Evolutionary conservation across 2,888 invertebrate species (phyloP), one percentile per base, ranked within the genome.

Genomic region (Muscina levida): DNA sequence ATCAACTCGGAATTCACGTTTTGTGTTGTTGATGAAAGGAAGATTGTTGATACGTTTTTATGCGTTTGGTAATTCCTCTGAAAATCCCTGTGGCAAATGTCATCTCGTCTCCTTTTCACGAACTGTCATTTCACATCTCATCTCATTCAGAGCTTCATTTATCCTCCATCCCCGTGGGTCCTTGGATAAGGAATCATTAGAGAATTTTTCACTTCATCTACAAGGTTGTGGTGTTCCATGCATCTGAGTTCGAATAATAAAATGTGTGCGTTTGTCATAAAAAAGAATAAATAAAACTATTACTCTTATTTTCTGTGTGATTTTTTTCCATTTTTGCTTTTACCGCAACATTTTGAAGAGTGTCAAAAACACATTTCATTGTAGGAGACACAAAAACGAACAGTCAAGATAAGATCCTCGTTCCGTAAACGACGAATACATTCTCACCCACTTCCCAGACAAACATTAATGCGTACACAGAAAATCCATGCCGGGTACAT

Each of bases 71-170:
- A 31, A 72, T 65, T 68, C 24, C 22, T n/a, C n/a, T 39, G 39
- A 46, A 68, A 79, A 44, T 79, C 75, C 79, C 79, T 79, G 53
- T 79, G 72, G 79, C 75, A 79, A 72, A 79, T 79, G 75, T 72
- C 79, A 68, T 75, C 68, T 72, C 59, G 75, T 62, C 59, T 75
- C 72, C 72, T 75, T 79, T 79, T 72, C 75, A 75, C 67, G 71
- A 79, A 70, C 62, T 73, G 77, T 73, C 68, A 67, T 79, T 79
- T 79, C 68, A 72, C 75, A 79, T 67, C 67, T 79, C 72, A 75
- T 79, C 75, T 68, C 44, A 42, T 62, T 62, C 62, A 42, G 8
- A 5, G 31, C 62, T 62, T 42, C 6, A 22, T 53, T 53, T 24
- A 19, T 51, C 51, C 19, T 6, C 39, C 19, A 19, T 62, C 39